Conservation (phyloP, 2,797 vertebrate genomes). For the Choloepus didactylus region DNA sequence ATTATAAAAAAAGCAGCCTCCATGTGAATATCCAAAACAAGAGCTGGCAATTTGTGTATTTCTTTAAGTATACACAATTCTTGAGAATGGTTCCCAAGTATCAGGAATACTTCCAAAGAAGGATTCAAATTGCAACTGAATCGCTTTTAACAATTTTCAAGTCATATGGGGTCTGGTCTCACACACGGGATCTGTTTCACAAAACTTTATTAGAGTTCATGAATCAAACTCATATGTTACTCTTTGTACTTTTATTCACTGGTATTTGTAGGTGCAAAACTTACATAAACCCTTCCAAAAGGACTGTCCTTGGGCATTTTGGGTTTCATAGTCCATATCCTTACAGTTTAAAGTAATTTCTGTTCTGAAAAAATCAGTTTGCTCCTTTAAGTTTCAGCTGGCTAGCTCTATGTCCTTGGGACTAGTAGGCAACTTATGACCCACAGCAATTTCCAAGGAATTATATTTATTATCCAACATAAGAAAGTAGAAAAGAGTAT, state of each 20-base stretch:
- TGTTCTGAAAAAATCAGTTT: constrained; percentile 44
- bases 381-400: constrained; percentile 30
- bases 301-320: background rate
- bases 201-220: constrained; percentile 47
- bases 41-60: constrained; percentile 47
- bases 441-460: constrained; percentile 49
- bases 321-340: background rate
- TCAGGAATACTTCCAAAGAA: constrained; percentile 46
- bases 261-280: constrained; percentile 5
- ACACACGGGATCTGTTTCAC: constrained; percentile 35
- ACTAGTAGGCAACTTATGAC: constrained; percentile 37
- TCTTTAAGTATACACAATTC: constrained; percentile 41
- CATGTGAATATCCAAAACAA: background rate
- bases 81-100: background rate
- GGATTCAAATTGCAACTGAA: constrained; percentile 52
- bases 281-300: background rate
- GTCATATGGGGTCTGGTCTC: constrained; percentile 48
- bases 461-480: constrained; percentile 56
- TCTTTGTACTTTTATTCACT: constrained; percentile 51
- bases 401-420: background rate
- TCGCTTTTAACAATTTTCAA: constrained; percentile 61
- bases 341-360: constrained; percentile 53
- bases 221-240: constrained; percentile 5
- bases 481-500: constrained; percentile 52
- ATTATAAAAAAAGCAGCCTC: background rate